Percentiles rank a stretch among this genome's conserved stretches.
Conservation (phyloP, 2,888 invertebrate genomes). For the Alloplasta piceator region DNA sequence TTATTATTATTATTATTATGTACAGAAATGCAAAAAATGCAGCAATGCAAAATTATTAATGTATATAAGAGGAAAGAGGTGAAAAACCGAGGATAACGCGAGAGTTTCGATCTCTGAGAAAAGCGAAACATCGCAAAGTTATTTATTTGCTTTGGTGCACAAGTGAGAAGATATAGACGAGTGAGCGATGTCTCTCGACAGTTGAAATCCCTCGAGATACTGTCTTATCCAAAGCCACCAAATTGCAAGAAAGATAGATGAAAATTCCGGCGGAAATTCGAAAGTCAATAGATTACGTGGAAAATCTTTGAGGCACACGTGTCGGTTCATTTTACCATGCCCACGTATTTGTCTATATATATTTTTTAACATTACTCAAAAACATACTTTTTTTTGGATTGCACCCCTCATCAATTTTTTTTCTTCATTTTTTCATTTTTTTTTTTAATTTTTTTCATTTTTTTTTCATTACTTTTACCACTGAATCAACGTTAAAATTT, state of each 20-base stretch:
- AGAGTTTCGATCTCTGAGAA: conserved; percentile 32
- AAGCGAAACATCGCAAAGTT: conserved; percentile 3
- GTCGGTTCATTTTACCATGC: conserved; percentile 12
- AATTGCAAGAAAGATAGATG: conserved; percentile 3
- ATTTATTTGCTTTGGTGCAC: conserved; percentile 58
- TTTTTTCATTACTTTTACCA: too few relatives aligned
- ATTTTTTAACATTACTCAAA: too few relatives aligned
- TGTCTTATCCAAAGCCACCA: not conserved
- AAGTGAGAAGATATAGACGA: not conserved
- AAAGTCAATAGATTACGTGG: conserved; percentile 31
- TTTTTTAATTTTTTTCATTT: too few relatives aligned
- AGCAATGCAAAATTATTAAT: conserved; percentile 29
- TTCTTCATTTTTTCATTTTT: too few relatives aligned
- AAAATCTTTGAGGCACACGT: conserved; percentile 10
- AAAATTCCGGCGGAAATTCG: conserved; percentile 29
- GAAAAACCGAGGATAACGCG: not conserved
- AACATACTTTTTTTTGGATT: too few relatives aligned
- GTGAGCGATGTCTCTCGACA: conserved; percentile 1
- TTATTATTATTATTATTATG: too few relatives aligned
- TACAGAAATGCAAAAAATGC: too few relatives aligned
- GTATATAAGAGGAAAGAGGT: not conserved
- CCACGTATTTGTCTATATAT: too few relatives aligned
- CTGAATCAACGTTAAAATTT: too few relatives aligned
- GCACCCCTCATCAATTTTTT: too few relatives aligned
- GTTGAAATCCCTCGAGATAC: not conserved